Evolutionary conservation across 2,888 invertebrate species (phyloP), one percentile per base, ranked within the genome.

Genomic region (Standfussiana lucernea): DNA sequence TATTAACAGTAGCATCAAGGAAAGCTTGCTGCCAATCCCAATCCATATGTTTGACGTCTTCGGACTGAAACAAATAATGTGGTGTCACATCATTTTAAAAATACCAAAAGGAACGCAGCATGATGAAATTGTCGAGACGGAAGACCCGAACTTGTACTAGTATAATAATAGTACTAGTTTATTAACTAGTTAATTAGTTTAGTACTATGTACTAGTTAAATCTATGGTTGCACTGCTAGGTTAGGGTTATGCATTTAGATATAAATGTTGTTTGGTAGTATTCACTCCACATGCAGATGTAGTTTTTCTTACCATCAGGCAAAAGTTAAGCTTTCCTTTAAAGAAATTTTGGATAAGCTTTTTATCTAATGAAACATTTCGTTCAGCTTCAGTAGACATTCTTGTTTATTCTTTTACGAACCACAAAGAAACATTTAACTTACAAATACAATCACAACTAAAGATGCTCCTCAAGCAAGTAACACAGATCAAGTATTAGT

Each of bases 11-110:
- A 66, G 93, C 91, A 28, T 97, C 93, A 21, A 98, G 89, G 71
- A 98, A 95, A 66, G 89, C 84, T 84, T 97, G 95, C 92, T 98
- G 98, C 71, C 94, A 92, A n/a, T 95, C 93, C 97, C 97, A 97
- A 47, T 91, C 91, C 83, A 96, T 90, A 35, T 74, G 47, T 75
- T 89, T 73, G n/a, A 94, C 79, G 67, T 95, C 92, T 59, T 91
- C 83, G 1, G 82, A 53, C 96, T 96, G 86, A 77, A 95, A 94
- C 24, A 75, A 50, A 75, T 40, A 72, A 61, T 6, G 45, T 45
- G 13, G 2, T 35, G 15, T 7, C 8, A 68, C 15, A 56, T 56
- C 15, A 68, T 2, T 45, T 0, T 1, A 45, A 8, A 28, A 24
- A 37, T 0, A 15, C 6, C n/a, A 35, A 35, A 13, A 8, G 8